These are phyloP conservation scores for Phrynocephalus forsythii DNA, from an alignment of 2,797 vertebrate species.

Conservation along the genomic window DNA sequence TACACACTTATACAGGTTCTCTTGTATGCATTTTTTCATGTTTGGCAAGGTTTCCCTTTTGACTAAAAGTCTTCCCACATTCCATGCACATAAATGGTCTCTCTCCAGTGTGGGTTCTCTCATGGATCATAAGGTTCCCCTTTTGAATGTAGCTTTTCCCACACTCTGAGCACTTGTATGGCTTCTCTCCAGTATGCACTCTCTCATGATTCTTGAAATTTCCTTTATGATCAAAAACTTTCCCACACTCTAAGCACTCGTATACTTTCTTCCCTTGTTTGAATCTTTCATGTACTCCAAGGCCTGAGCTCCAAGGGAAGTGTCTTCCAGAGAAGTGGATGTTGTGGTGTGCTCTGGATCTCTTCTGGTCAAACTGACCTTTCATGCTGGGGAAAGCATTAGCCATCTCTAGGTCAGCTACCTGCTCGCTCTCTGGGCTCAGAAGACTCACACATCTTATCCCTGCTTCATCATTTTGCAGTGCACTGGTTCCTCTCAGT, in stretches of 20 bases:
- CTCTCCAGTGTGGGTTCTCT: conserved; percentile 65
- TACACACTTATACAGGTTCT: background rate
- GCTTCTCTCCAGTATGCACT: conserved; percentile 47
- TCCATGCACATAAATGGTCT: conserved; percentile 60
- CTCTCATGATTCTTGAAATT: conserved; percentile 37
- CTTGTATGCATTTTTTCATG: conserved; percentile 44
- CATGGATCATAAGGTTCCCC: conserved; percentile 64
- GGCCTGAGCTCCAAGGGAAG: background rate
- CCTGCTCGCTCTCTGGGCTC: background rate
- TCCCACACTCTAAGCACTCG: background rate
- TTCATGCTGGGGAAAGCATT: background rate
- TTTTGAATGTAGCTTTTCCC: conserved; percentile 66
- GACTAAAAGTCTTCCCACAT: conserved; percentile 27
- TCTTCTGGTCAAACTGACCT: background rate
- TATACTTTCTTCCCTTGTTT: background rate
- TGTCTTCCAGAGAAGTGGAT: background rate
- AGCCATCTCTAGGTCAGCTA: background rate
- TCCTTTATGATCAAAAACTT: conserved; percentile 3
- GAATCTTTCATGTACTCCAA: background rate
- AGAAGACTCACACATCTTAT: background rate
- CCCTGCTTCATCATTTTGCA: background rate
- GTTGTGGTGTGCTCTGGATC: background rate
- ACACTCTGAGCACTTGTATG: conserved; percentile 55
- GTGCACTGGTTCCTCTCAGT: background rate
- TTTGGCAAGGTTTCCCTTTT: conserved; percentile 34